Base-by-base conservation (phyloP, 2,888 invertebrate genomes). In the Uropetala carovei region DNA sequence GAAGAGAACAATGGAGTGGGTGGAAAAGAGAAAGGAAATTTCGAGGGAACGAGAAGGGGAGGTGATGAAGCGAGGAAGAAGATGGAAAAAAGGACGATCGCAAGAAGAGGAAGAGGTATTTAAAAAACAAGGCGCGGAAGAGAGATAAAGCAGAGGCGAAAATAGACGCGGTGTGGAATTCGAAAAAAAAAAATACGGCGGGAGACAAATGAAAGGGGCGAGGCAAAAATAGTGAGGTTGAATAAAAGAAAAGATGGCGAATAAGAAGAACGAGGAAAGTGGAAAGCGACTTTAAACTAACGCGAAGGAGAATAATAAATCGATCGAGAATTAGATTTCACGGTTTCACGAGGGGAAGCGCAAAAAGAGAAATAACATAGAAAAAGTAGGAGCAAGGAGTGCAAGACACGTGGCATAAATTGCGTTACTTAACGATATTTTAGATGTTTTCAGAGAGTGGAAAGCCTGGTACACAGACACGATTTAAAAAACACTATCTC, bases 141-240 rank as follows among this genome's bases (percentile, higher is more conserved):
- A 43, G 43, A 43, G 43, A 43, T 43, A 43, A 43, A 43, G 43
- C 43, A 5, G 68, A 68, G 7, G 68, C 75, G 5, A 27, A 75
- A 75, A 75, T 75, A 75, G 75, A 75, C 75, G 75, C 10, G 27
- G 75, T 11, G 10, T 22, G 27, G 13, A 27, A 22, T 27, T 27
- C n/a, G n/a, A n/a, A n/a, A n/a, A n/a, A 13, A 13, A 75, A 75
- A 75, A 75, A 75, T 27, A 75, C n/a, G 8, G n/a, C 75, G 75
- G 43, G 22, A 75, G 75, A 75, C 75, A 75, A 75, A 75, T 75
- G 75, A 75, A 75, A 22, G 10, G 43, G 5, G 43, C 5, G 75
- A 22, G 75, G 75, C 27, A 75, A 75, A 75, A 75, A 75, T 75
- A 75, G 75, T 75, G 75, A 22, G 75, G 27, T n/a, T 75, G 75